Evolutionary conservation across 2,888 invertebrate species (phyloP).

Genomic region (Baccha elongata): DNA sequence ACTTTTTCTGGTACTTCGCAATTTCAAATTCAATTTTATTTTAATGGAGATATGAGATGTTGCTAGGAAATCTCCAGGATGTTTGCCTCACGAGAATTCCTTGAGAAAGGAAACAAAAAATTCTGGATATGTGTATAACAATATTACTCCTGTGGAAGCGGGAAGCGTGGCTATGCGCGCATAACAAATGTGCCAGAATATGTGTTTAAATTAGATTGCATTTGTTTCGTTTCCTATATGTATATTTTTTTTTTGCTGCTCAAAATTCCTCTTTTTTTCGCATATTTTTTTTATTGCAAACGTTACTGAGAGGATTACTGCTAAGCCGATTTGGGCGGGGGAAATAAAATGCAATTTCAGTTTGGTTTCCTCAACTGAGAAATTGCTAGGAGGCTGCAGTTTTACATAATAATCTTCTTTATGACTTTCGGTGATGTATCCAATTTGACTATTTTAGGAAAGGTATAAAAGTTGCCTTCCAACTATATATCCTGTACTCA

Average conservation of each 20-base stretch:
- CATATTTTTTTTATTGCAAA: constrained; percentile 40
- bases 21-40: constrained; percentile 72
- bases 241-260: neutral
- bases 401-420: constrained; percentile 71
- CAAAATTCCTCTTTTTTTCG: neutral
- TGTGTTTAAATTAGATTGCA: constrained; percentile 72
- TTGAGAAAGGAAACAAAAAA: constrained; percentile 60
- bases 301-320: constrained; percentile 68
- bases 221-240: constrained; percentile 59
- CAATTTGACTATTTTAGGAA: constrained; percentile 51
- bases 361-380: constrained; percentile 66
- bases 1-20: constrained; percentile 25
- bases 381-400: constrained; percentile 63
- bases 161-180: constrained; percentile 67
- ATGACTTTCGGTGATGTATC: constrained; percentile 63
- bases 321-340: constrained; percentile 62
- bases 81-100: constrained; percentile 60
- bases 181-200: constrained; percentile 71
- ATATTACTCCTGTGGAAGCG: constrained; percentile 61
- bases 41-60: constrained; percentile 70
- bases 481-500: neutral
- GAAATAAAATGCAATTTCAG: constrained; percentile 68
- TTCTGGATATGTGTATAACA: constrained; percentile 53
- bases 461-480: neutral
- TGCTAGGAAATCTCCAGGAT: constrained; percentile 54